phyloP scores from a whole-genome alignment of 1,140 invertebrate genomes.

The Ips nitidus region DNA sequence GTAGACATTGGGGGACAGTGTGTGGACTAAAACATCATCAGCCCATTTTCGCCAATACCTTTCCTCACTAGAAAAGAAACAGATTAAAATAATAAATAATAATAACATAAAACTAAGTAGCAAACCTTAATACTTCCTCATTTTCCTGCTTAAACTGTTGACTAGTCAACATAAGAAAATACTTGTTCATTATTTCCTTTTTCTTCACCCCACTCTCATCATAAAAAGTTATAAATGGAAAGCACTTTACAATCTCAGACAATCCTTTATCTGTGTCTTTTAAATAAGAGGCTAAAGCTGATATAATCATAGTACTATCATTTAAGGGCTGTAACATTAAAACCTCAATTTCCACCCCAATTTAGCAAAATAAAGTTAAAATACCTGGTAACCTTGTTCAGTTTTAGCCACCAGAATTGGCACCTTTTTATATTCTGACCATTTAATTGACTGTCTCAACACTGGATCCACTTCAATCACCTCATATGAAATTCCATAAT shows the following conservation, averaged over 20 bases:
- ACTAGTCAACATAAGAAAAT: constrained; percentile 81
- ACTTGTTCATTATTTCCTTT: constrained; percentile 89
- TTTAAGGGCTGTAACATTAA: constrained; percentile 72
- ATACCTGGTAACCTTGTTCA: constrained; percentile 68
- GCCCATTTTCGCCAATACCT: constrained; percentile 94
- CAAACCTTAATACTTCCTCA: constrained; percentile 19
- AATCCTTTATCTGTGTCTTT: constrained; percentile 65
- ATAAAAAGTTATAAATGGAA: constrained; percentile 71
- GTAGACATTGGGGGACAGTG: constrained; percentile 96
- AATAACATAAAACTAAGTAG: not conserved
- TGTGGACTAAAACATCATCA: constrained; percentile 87
- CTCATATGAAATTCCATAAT: constrained; percentile 92
- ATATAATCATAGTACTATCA: constrained; percentile 94
- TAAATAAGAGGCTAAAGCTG: constrained; percentile 78
- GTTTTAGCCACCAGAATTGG: constrained; percentile 86
- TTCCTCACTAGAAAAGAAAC: constrained; percentile 71
- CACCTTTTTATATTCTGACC: constrained; percentile 95
- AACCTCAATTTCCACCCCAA: constrained; percentile 8
- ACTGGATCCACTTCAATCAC: constrained; percentile 97
- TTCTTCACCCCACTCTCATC: constrained; percentile 70
- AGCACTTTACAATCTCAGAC: constrained; percentile 76
- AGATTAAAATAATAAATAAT: constrained; percentile 10
- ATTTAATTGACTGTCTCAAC: constrained; percentile 85
- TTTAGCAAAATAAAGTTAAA: constrained; percentile 5
- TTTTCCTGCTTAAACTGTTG: constrained; percentile 49